Base-by-base conservation (phyloP, 1,140 invertebrate species). In the Euschistus heros region DNA sequence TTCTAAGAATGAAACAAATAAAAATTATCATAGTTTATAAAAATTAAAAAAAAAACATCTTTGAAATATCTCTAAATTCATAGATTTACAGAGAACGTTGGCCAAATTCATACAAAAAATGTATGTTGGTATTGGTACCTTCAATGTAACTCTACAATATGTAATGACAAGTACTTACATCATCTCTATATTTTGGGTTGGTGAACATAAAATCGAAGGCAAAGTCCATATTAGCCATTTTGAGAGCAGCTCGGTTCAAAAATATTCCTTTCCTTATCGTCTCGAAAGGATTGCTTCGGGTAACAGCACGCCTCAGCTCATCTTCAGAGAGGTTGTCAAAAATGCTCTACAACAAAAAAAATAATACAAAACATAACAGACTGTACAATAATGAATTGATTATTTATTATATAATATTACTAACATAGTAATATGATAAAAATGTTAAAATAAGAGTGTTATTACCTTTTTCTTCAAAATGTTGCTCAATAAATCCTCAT, bases 161-260 rank as follows among this genome's bases (percentile, higher is more conserved):
- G n/a, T n/a, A n/a, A n/a, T n/a, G n/a, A n/a, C n/a, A 30, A 8
- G 15, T 70, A 71, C 74, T 75, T 74, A 80, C 80, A 33, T 78
- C 72, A 42, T 80, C 72, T 15, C 84, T 70, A 71, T 83, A 78
- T 69, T 81, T 81, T 17, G 93, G 90, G 42, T 85, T 77, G 0
- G 94, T 96, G 71, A 99, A 96, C 84, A 95, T 93, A 73, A 88
- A 94, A 72, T 93, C 84, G 74, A 91, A 91, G 46, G 90, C 84
- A 57, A 84, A 85, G 79, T 99, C 95, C 70, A 99, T 89, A 72
- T 98, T 98, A 0, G 96, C 96, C 91, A 98, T 97, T 79, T 99
- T 99, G 70, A 98, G 86, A 10, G 96, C 96, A 18, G 96, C 96
- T 72, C 96, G 83, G 74, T 98, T 98, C 59, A 93, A 81, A 75